These are phyloP conservation scores for Maniola jurtina DNA, from an alignment of 1,140 invertebrate genomes.

Conservation along the genomic window DNA sequence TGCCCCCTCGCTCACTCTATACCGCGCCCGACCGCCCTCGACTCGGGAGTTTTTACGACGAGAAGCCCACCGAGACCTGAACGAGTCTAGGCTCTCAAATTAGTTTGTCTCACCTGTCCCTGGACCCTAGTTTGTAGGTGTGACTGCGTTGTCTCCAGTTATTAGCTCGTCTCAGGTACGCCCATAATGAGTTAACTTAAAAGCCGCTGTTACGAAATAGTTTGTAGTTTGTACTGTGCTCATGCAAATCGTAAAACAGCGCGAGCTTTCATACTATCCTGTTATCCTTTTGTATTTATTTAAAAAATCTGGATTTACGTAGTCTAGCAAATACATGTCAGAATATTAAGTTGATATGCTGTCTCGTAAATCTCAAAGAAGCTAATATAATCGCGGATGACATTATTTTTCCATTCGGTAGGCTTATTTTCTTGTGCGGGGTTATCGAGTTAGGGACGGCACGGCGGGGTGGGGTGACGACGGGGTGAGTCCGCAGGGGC, in stretches of 20 bases:
- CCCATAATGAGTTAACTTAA: neutral
- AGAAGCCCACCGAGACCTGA: slow-evolving; percentile 61
- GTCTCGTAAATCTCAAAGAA: slow-evolving; percentile 10
- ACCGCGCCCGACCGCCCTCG: slow-evolving; percentile 44
- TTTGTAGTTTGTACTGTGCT: neutral
- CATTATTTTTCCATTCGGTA: slow-evolving; percentile 73
- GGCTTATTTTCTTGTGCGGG: slow-evolving; percentile 73
- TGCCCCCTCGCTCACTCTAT: slow-evolving; percentile 54
- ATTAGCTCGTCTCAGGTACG: neutral
- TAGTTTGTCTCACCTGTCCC: slow-evolving; percentile 53
- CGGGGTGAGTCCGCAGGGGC: slow-evolving; percentile 62
- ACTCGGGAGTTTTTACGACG: slow-evolving; percentile 66
- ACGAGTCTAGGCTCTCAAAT: slow-evolving; percentile 65
- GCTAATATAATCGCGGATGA: slow-evolving; percentile 26
- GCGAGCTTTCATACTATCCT: neutral
- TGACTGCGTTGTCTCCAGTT: neutral
- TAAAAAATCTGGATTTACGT: neutral
- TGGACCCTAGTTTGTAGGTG: slow-evolving; percentile 43
- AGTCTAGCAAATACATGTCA: neutral
- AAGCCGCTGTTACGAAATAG: neutral
- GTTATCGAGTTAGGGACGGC: slow-evolving; percentile 74
- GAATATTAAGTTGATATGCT: slow-evolving; percentile 4
- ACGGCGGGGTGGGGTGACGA: slow-evolving; percentile 51
- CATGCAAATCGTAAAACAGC: neutral
- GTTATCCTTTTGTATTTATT: neutral